Conservation (phyloP, 2,113 vertebrate genomes). For the Rhynchopsitta pachyrhyncha region DNA sequence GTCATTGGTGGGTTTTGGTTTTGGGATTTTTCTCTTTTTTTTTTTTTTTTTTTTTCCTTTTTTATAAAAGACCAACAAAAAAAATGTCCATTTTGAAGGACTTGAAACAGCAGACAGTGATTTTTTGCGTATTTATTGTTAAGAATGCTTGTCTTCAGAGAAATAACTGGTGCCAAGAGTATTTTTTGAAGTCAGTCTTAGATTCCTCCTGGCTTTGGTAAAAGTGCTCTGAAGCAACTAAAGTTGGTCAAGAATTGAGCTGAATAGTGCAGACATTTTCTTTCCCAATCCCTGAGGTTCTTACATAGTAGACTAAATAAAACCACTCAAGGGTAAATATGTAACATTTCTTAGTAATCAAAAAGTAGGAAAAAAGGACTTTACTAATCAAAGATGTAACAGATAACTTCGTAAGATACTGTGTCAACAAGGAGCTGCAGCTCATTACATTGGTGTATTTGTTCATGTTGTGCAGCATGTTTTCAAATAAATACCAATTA, state of each 20-base stretch:
- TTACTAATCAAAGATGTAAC: not conserved
- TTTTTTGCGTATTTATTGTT: not conserved
- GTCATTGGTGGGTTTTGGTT: not conserved
- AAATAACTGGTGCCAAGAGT: not conserved
- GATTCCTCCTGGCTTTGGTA: not conserved
- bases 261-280: not conserved
- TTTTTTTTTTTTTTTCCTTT: not conserved
- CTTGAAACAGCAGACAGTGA: not conserved
- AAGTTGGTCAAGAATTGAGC: not conserved
- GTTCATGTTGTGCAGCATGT: not conserved
- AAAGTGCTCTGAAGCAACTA: not conserved
- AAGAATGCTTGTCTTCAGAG: not conserved
- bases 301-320: not conserved
- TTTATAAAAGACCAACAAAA: not conserved
- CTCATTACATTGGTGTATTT: not conserved
- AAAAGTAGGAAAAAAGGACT: not conserved
- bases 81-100: not conserved
- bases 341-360: not conserved
- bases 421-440: not conserved
- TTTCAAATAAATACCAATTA: constrained; percentile 5
- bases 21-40: too few species aligned
- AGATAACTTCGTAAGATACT: not conserved
- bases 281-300: not conserved
- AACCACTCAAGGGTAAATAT: not conserved
- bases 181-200: not conserved